Percentiles rank a stretch among this genome's conserved stretches.
Evolutionary conservation across 2,113 vertebrate genomes (phyloP).

Genomic region (Larimichthys crocea): DNA sequence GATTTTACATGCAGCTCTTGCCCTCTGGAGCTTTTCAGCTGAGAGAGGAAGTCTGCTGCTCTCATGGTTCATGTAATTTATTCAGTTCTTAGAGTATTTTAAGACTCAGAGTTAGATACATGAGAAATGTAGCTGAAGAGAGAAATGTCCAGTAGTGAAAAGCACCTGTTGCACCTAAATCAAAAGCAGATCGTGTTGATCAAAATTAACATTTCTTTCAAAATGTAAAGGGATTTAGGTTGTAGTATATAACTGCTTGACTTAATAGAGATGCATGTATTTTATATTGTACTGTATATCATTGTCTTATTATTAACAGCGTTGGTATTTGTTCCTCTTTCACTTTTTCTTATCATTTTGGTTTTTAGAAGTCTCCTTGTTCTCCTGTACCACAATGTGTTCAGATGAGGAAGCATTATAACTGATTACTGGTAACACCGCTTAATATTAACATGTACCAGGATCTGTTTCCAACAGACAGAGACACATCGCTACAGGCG

Average conservation of each 20-base stretch:
- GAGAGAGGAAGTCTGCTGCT: background rate
- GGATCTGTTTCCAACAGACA: background rate
- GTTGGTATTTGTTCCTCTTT: background rate
- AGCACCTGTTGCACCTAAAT: background rate
- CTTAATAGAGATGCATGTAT: background rate
- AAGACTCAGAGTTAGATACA: background rate
- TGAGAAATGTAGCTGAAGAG: background rate
- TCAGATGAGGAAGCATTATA: constrained; percentile 19
- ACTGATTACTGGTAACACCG: background rate
- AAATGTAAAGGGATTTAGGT: background rate
- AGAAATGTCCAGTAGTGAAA: background rate
- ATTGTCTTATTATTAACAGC: background rate
- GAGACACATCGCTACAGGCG: too few species aligned
- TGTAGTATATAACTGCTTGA: background rate
- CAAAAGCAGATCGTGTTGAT: background rate
- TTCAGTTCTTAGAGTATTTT: constrained; percentile 4
- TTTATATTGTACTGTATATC: background rate
- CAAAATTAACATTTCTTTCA: background rate
- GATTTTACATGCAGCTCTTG: background rate
- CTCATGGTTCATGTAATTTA: constrained; percentile 5
- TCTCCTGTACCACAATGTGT: constrained; percentile 52
- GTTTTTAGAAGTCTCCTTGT: constrained; percentile 1
- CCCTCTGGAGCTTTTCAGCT: constrained; percentile 4
- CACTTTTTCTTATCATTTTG: background rate
- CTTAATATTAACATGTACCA: background rate